phyloP scores from a whole-genome alignment of 2,113 vertebrate species.

The Indicator indicator region DNA sequence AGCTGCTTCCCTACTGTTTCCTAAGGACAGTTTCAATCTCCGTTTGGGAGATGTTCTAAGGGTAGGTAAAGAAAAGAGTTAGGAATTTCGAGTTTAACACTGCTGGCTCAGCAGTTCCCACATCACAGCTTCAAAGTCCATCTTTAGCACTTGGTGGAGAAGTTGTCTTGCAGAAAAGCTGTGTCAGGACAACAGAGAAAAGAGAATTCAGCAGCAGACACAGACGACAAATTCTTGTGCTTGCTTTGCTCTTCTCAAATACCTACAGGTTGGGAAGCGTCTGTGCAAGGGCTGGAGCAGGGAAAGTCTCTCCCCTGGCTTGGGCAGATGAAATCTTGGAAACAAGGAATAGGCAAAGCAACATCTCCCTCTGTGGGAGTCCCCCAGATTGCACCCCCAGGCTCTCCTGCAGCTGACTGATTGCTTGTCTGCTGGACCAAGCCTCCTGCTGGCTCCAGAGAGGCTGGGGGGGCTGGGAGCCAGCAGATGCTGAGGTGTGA shows the following conservation, averaged over 20 bases:
- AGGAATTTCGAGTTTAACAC: not conserved
- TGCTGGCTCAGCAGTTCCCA: not conserved
- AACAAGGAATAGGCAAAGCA: not conserved
- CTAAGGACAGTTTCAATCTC: not conserved
- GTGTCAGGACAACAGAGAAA: not conserved
- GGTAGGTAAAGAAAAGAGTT: not conserved
- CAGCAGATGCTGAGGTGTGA: not conserved
- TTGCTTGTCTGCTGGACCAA: not conserved
- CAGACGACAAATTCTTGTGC: not conserved
- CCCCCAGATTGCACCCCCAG: not conserved
- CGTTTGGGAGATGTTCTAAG: not conserved
- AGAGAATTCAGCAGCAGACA: not conserved
- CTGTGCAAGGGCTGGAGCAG: accelerated
- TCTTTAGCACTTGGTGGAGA: not conserved
- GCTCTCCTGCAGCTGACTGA: not conserved
- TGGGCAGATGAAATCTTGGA: not conserved
- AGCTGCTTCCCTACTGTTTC: not conserved
- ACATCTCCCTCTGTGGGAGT: slow-evolving; percentile 38
- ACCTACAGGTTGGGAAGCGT: accelerated
- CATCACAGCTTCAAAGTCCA: not conserved
- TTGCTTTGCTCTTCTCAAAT: not conserved
- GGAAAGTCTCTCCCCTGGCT: not conserved
- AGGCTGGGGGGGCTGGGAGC: not conserved
- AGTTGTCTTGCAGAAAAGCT: not conserved
- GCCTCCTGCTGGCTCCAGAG: not conserved